Percentiles rank a stretch among this genome's conserved stretches.
These are phyloP conservation scores for Xestia rhomboidea DNA, from an alignment of 2,888 invertebrate genomes.

Conservation along the genomic window DNA sequence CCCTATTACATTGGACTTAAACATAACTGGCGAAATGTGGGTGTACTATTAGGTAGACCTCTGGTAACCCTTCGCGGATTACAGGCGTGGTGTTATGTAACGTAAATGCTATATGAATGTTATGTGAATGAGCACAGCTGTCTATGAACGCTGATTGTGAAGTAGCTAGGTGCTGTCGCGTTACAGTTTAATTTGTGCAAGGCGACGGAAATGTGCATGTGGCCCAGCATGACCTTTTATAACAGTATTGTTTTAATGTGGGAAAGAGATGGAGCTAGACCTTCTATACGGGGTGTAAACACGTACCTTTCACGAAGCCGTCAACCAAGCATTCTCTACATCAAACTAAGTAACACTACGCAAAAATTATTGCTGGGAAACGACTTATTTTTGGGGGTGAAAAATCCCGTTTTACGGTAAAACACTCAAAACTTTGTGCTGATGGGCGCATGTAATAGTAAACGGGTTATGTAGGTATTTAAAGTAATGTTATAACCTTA, in stretches of 20 bases:
- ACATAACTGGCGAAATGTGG: neutral
- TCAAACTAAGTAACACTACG: no score
- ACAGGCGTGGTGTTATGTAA: neutral
- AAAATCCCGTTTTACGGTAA: no score
- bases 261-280: neutral
- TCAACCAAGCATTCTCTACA: no score
- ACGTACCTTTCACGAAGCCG: no score
- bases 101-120: neutral
- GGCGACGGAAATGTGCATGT: constrained; percentile 11
- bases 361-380: no score
- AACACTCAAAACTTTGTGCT: no score
- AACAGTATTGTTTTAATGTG: neutral
- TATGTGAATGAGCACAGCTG: neutral
- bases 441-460: no score
- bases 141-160: neutral
- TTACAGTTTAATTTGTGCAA: neutral
- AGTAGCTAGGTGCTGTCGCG: neutral
- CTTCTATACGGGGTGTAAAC: neutral
- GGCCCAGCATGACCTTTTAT: neutral
- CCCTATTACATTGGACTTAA: neutral
- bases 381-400: no score
- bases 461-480: no score
- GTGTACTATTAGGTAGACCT: neutral
- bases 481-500: no score
- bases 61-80: neutral